phyloP scores from a whole-genome alignment of 1,140 invertebrate genomes.

The Drosophila lacteicornis region DNA sequence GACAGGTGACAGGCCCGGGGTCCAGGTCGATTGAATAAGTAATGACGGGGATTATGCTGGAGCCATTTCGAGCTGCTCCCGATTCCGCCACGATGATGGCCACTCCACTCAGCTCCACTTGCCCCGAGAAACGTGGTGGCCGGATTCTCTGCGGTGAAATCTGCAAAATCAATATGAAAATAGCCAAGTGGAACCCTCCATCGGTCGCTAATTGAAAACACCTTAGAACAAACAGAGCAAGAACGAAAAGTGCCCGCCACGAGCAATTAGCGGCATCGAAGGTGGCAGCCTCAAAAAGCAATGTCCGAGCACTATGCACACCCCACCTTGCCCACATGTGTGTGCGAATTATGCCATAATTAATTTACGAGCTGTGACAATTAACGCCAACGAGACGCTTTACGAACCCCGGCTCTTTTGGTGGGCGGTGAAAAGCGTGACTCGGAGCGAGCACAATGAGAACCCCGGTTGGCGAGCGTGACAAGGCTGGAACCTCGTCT shows the following conservation, averaged over 20 bases:
- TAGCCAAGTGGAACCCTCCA: slow-evolving; percentile 13
- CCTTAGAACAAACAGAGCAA: slow-evolving; percentile 80
- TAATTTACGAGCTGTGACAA: slow-evolving; percentile 83
- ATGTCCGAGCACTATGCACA: slow-evolving; percentile 31
- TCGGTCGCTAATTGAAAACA: slow-evolving; percentile 78
- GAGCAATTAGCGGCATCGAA: slow-evolving; percentile 74
- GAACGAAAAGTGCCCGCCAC: slow-evolving; percentile 64
- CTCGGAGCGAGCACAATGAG: slow-evolving; percentile 28
- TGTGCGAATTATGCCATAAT: slow-evolving; percentile 75
- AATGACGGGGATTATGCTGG: slow-evolving; percentile 68
- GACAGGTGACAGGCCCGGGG: slow-evolving; percentile 60
- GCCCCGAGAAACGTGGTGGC: slow-evolving; percentile 18
- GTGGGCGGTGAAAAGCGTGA: slow-evolving; percentile 67
- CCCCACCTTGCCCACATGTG: slow-evolving; percentile 3
- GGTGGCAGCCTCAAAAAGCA: slow-evolving; percentile 58
- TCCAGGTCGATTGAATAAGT: slow-evolving; percentile 73
- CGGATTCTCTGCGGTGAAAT: slow-evolving; percentile 47
- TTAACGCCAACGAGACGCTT: slow-evolving; percentile 68
- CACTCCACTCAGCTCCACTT: slow-evolving; percentile 29
- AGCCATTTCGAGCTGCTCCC: slow-evolving; percentile 28
- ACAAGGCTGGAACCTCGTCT: slow-evolving; percentile 62
- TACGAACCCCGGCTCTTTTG: slow-evolving; percentile 28
- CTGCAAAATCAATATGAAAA: slow-evolving; percentile 61
- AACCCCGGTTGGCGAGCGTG: slow-evolving; percentile 39
- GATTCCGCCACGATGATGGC: slow-evolving; percentile 18